Evolutionary conservation across 2,113 vertebrate species (phyloP), one percentile per base, ranked within the genome.

Genomic region (Macquaria ambigua): DNA sequence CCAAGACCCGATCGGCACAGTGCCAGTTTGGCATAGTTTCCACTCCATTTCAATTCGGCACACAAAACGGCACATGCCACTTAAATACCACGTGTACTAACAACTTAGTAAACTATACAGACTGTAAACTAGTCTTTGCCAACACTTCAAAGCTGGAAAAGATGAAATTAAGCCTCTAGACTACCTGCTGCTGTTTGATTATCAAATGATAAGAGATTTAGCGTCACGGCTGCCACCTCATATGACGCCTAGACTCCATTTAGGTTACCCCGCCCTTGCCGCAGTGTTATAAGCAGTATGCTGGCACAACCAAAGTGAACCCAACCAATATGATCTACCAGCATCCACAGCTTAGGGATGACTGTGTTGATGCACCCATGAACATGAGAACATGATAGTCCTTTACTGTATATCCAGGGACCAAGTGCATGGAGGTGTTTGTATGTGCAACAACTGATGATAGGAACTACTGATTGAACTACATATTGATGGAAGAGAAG

Each of bases 161-260:
- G 16, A 75, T 67, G 21, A 43, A 78, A 82, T 63, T 56, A 39
- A 58, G 46, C 15, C 18, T 61, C 23, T 46, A 43, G 1, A 58
- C 56, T 31, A 21, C 18, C 52, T 72, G 64, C 46, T 83, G 14
- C 64, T 62, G 11, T 48, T 39, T 62, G 34, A 48, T 86, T 71
- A 39, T 41, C 28, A 41, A 25, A 74, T 53, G 48, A 73, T 39
- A 15, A 67, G 31, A 72, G 39, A 76, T 74, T 68, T 63, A 21
- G 41, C 10, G 9, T 39, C 69, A 59, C 56, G 15, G 56, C 25
- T 61, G 72, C 55, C n/a, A 18, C 31, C 11, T 61, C 23, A 56
- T n/a, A n/a, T 18, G 12, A 15, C 15, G 15, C 12, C 6, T 28
- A 21, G 46, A 14, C 34, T 23, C 10, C n/a, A 48, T 23, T 67